Evolutionary conservation across 2,797 vertebrate species (phyloP).

Genomic region (Pseudochaenichthys georgianus): DNA sequence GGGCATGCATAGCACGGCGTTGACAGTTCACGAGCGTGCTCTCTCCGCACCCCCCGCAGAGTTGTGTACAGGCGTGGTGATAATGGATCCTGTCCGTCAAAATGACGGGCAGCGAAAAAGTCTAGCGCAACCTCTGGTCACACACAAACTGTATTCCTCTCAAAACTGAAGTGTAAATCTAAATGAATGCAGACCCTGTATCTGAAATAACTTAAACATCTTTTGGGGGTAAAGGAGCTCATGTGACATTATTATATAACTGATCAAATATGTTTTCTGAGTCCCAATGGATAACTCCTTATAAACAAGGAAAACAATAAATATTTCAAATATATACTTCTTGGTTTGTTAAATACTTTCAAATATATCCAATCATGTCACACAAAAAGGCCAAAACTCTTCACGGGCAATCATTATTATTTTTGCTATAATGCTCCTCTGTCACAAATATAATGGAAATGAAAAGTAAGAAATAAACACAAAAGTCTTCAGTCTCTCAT

Average conservation of each 20-base stretch:
- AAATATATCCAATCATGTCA: constrained; percentile 55
- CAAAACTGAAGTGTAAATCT: constrained; percentile 11
- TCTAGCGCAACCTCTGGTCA: neutral
- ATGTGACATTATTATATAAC: neutral
- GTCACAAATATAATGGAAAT: constrained; percentile 52
- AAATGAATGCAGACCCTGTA: constrained; percentile 27
- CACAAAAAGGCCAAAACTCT: constrained; percentile 22
- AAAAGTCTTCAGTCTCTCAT: constrained; percentile 34
- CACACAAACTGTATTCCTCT: neutral
- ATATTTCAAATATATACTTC: constrained; percentile 81
- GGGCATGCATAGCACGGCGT: too few species aligned
- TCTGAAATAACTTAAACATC: constrained; percentile 19
- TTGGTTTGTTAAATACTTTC: constrained; percentile 68
- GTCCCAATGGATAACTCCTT: constrained; percentile 52
- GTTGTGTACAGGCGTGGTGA: too few species aligned
- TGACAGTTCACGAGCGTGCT: too few species aligned
- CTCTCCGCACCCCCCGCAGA: too few species aligned
- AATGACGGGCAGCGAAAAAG: too few species aligned
- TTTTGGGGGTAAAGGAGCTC: neutral
- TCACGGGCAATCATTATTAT: constrained; percentile 5
- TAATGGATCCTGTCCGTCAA: too few species aligned
- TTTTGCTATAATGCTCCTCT: constrained; percentile 40
- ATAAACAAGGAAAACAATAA: constrained; percentile 75
- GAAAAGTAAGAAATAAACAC: constrained; percentile 53
- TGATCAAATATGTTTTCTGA: constrained; percentile 21